These are phyloP conservation scores for Melitaea athalia DNA, from an alignment of 2,888 invertebrate species.

Conservation along the genomic window DNA sequence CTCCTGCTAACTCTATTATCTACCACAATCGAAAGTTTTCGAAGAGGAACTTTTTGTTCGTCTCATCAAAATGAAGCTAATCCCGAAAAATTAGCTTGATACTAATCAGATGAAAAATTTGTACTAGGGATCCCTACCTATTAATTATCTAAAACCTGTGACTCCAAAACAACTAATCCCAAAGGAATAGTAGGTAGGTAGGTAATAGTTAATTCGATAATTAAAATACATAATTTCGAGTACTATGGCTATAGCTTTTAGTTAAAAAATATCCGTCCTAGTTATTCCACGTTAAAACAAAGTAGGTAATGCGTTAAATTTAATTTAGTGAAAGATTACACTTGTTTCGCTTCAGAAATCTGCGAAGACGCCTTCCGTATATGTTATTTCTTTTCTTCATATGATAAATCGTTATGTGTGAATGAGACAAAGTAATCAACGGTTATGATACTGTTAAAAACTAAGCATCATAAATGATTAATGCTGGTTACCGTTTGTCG, in stretches of 20 bases:
- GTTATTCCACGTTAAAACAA: constrained; percentile 14
- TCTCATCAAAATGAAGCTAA: too few relatives aligned
- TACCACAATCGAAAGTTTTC: too few relatives aligned
- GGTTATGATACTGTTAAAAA: constrained; percentile 46
- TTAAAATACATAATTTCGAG: background rate
- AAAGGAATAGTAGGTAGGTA: too few relatives aligned
- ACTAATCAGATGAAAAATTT: too few relatives aligned
- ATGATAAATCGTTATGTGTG: constrained; percentile 19
- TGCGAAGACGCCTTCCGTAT: constrained; percentile 39
- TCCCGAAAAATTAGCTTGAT: too few relatives aligned
- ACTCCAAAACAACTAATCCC: too few relatives aligned
- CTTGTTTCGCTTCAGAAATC: constrained; percentile 46
- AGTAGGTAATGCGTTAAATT: constrained; percentile 35
- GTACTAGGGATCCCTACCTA: too few relatives aligned
- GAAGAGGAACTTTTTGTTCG: too few relatives aligned
- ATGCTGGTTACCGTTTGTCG: constrained; percentile 43
- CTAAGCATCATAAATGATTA: constrained; percentile 42
- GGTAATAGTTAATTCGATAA: background rate
- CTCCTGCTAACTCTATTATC: too few relatives aligned
- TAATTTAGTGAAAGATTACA: constrained; percentile 42
- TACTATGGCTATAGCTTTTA: too few relatives aligned
- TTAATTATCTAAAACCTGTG: too few relatives aligned
- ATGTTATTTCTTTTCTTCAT: constrained; percentile 36
- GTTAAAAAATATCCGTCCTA: background rate
- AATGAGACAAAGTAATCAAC: constrained; percentile 43